phyloP scores from a whole-genome alignment of 2,888 invertebrate species.

The Crematogaster levior region DNA sequence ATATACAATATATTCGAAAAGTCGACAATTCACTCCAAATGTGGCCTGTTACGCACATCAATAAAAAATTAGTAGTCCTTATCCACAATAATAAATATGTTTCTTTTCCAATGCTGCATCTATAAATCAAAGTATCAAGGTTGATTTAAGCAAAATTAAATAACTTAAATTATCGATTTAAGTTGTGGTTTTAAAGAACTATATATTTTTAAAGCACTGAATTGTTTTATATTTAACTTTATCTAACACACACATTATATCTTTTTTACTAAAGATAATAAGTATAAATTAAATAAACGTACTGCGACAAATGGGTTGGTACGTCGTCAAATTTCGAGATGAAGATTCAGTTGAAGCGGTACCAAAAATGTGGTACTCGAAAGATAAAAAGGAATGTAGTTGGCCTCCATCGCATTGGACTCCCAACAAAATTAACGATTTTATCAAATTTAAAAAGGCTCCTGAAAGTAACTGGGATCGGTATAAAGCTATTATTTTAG shows the following conservation, averaged over 20 bases:
- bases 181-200: too few relatives aligned
- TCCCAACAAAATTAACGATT: not conserved
- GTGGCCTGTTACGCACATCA: not conserved
- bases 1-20: constrained; percentile 3
- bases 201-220: too few relatives aligned
- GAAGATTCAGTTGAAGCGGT: too few relatives aligned
- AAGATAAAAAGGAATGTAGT: constrained; percentile 7
- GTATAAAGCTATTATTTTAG: not conserved
- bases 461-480: not conserved
- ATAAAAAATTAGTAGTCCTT: constrained; percentile 20
- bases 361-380: not conserved
- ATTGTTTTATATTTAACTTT: too few relatives aligned
- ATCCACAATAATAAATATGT: not conserved
- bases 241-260: too few relatives aligned
- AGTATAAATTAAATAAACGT: too few relatives aligned
- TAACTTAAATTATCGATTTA: too few relatives aligned
- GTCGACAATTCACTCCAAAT: not conserved
- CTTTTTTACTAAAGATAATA: too few relatives aligned
- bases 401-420: constrained; percentile 1
- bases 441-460: not conserved
- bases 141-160: too few relatives aligned
- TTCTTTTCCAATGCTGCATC: constrained; percentile 8
- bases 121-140: not conserved
- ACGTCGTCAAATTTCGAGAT: constrained; percentile 5
- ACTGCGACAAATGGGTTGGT: constrained; percentile 12